Evolutionary conservation across 2,888 invertebrate genomes (phyloP).

Genomic region (Lithophane semibrunnea): DNA sequence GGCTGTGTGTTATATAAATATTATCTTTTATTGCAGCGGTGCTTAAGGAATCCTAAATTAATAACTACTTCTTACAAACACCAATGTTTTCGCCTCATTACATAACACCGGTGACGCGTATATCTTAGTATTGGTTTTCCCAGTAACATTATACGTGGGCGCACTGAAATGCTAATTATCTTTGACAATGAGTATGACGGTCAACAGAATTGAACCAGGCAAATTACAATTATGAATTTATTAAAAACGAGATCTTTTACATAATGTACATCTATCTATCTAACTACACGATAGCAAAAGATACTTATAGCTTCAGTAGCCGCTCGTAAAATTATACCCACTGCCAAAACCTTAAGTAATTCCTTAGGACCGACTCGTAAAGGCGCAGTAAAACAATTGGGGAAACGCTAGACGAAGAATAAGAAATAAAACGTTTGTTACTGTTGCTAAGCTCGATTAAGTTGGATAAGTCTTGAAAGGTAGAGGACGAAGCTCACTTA

Average conservation of each 20-base stretch:
- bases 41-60: not conserved
- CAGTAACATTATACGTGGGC: constrained; percentile 1
- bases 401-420: constrained; percentile 64
- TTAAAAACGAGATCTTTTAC: constrained; percentile 18
- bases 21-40: not conserved
- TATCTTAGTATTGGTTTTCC: constrained; percentile 11
- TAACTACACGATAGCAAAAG: constrained; percentile 19
- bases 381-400: constrained; percentile 68
- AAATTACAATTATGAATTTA: not conserved
- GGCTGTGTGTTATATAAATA: not conserved
- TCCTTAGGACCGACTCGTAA: constrained; percentile 71
- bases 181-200: constrained; percentile 25
- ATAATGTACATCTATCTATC: constrained; percentile 1
- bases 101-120: constrained; percentile 10
- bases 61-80: not conserved
- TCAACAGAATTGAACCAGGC: constrained; percentile 31
- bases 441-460: constrained; percentile 57
- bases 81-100: not conserved
- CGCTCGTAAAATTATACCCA: constrained; percentile 68
- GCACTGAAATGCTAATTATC: constrained; percentile 8
- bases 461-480: constrained; percentile 54
- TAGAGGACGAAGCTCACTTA: constrained; percentile 42
- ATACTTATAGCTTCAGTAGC: constrained; percentile 53
- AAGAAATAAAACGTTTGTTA: constrained; percentile 65
- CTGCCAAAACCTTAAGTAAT: constrained; percentile 72